phyloP scores from a whole-genome alignment of 2,888 invertebrate genomes.

The Mimachlamys varia region DNA sequence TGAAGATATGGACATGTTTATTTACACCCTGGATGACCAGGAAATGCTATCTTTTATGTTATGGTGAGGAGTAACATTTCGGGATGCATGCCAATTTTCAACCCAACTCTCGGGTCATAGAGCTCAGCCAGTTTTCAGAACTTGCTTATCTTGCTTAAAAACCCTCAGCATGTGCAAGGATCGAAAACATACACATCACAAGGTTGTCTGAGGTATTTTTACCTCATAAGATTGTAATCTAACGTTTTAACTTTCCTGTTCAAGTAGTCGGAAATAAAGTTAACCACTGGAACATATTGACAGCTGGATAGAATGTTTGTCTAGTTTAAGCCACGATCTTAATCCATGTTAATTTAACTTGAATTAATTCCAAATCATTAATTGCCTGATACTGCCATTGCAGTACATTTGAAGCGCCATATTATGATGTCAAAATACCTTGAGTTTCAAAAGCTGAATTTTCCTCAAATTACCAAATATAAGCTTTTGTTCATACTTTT shows the following conservation, averaged over 20 bases:
- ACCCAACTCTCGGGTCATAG: background rate
- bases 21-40: background rate
- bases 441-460: no score
- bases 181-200: background rate
- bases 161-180: conserved; percentile 14
- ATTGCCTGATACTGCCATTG: no score
- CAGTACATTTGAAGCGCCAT: no score
- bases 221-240: background rate
- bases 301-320: background rate
- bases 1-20: background rate
- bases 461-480: no score
- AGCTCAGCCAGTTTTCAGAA: background rate
- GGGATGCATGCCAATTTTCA: background rate
- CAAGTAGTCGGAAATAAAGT: no score
- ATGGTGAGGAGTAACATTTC: background rate
- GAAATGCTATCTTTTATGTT: background rate
- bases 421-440: no score
- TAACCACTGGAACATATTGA: background rate
- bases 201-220: background rate
- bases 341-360: no score
- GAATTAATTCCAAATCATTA: no score
- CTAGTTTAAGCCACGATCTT: background rate
- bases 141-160: background rate
- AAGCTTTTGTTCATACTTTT: no score
- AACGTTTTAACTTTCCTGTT: background rate